Evolutionary conservation across 2,888 invertebrate genomes (phyloP).

Genomic region (Alentia gelatinosa): DNA sequence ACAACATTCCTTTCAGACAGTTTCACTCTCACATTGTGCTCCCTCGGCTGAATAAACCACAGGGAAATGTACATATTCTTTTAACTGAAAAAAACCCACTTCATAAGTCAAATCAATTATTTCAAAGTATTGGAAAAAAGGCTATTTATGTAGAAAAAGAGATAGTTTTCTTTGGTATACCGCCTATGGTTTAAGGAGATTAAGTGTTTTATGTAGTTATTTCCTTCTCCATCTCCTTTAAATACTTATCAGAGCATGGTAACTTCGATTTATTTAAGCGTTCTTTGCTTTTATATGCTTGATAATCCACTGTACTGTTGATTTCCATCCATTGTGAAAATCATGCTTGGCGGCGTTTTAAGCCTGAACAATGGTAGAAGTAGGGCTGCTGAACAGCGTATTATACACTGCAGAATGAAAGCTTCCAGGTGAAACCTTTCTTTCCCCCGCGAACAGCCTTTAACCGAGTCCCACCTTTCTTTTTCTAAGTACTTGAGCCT

Average conservation of each 20-base stretch:
- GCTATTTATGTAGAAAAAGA: too few relatives aligned
- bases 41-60: too few relatives aligned
- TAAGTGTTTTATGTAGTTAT: not conserved
- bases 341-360: not conserved
- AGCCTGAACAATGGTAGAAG: not conserved
- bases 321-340: not conserved
- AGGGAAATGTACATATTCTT: too few relatives aligned
- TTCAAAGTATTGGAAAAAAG: too few relatives aligned
- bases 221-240: not conserved
- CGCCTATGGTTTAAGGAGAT: too few relatives aligned
- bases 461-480: not conserved
- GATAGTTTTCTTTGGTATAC: too few relatives aligned
- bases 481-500: constrained; percentile 39
- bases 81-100: too few relatives aligned
- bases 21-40: too few relatives aligned
- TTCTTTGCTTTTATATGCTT: not conserved
- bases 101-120: too few relatives aligned
- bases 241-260: not conserved
- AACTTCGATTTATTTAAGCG: not conserved
- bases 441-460: not conserved
- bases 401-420: not conserved
- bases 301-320: constrained; percentile 17
- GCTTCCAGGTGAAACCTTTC: not conserved
- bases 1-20: too few relatives aligned
- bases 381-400: not conserved